These are phyloP conservation scores for Neolamprologus caudopunctatus DNA, from an alignment of 2,113 vertebrate species.

Conservation along the genomic window DNA sequence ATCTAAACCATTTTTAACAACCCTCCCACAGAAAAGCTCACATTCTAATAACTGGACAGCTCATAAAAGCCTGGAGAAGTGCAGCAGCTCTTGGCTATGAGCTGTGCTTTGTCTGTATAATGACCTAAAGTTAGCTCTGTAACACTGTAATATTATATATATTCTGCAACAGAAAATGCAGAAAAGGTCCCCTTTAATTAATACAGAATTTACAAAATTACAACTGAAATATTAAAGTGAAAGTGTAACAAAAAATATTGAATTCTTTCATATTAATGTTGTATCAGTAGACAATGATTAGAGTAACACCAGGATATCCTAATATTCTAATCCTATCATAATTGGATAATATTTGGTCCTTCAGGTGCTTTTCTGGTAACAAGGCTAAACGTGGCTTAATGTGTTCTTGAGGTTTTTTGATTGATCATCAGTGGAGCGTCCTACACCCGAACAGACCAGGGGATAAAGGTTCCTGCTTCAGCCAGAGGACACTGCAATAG, in stretches of 20 bases:
- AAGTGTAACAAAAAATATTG: not conserved
- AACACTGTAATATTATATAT: not conserved
- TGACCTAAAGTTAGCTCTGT: not conserved
- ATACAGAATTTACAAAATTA: not conserved
- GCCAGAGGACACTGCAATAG: not conserved
- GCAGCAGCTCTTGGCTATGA: not conserved
- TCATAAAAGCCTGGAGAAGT: not conserved
- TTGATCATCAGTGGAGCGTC: not conserved
- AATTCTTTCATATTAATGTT: not conserved
- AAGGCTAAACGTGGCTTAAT: not conserved
- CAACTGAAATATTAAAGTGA: not conserved
- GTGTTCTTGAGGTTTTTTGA: not conserved
- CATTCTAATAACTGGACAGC: not conserved
- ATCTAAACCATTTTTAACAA: not conserved
- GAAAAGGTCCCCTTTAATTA: not conserved
- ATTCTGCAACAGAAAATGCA: not conserved
- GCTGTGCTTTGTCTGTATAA: not conserved
- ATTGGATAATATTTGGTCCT: not conserved
- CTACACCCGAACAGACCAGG: slow-evolving; percentile 2
- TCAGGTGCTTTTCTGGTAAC: not conserved
- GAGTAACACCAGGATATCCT: not conserved
- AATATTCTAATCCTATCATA: not conserved
- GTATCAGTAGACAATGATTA: not conserved
- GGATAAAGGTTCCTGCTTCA: not conserved
- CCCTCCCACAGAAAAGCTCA: not conserved